Percentiles rank a stretch among this genome's conserved stretches.
Conservation (phyloP, 2,888 invertebrate species). For the Drosophila robusta region DNA sequence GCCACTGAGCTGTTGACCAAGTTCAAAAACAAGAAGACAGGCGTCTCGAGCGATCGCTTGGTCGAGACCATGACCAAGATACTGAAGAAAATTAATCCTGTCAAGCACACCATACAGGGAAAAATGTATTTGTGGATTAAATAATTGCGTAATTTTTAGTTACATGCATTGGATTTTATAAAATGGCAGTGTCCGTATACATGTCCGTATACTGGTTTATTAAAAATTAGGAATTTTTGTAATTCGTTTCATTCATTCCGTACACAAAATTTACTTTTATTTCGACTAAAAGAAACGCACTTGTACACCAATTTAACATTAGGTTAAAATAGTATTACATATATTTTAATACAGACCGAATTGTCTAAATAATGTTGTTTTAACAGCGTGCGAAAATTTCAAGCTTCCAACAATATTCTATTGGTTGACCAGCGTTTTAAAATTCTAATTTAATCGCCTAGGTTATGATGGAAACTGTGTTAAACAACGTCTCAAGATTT, state of each 20-base stretch:
- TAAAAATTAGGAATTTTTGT: slow-evolving; percentile 21
- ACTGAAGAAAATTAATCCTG: slow-evolving; percentile 96
- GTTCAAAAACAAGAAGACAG: slow-evolving; percentile 97
- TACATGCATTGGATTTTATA: neutral
- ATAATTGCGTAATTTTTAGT: slow-evolving; percentile 24
- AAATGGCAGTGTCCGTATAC: neutral
- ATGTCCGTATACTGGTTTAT: slow-evolving; percentile 12
- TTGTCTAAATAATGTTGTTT: neutral
- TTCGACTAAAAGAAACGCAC: neutral
- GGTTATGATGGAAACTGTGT: neutral
- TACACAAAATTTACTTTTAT: neutral
- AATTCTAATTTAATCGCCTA: neutral
- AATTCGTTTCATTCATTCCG: neutral
- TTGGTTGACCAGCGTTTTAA: neutral
- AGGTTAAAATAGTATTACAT: neutral
- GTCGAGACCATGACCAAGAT: slow-evolving; percentile 98
- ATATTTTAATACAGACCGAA: neutral
- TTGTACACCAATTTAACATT: neutral
- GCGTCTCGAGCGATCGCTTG: slow-evolving; percentile 94
- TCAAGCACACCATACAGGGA: slow-evolving; percentile 95
- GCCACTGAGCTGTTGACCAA: slow-evolving; percentile 97
- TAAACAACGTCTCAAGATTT: neutral
- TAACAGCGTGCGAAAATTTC: no score
- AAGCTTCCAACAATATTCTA: neutral
- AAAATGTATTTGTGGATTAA: slow-evolving; percentile 97